Evolutionary conservation across 2,888 invertebrate species (phyloP), one percentile per base, ranked within the genome.

Genomic region (Prostheceraeus crozeri): DNA sequence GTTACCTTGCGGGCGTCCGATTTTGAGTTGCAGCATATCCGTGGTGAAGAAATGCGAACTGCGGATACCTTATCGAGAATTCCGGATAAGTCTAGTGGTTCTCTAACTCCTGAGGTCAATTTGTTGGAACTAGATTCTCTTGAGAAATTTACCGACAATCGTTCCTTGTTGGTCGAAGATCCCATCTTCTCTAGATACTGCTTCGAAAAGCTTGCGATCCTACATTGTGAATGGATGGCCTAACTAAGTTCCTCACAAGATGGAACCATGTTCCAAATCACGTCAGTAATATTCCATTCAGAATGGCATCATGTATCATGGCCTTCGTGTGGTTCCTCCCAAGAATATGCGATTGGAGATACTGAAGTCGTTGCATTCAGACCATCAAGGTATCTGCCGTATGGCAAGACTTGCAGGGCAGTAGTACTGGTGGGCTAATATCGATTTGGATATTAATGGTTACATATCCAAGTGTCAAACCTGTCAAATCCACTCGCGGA

Each of bases 31-130:
- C 64, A 66, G 35, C 69, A 68, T 52, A 51, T 65, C 11, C 60
- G 60, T 14, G 68, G 68, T 3, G 31, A 30, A 1, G 51, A 59
- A 3, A 68, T 68, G 54, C 67, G 65, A 3, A 65, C 68, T 51
- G 72, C 68, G 11, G 70, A 72, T 60, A 65, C 66, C 2, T 65
- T 72, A 21, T 71, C 69, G 3, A 54, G 71, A 51, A 16, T 62
- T 19, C 62, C 62, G 11, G 8, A 25, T n/a, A n/a, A n/a, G 6
- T 10, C 48, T 14, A 48, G 48, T 11, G n/a, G 19, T 19, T 40
- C 40, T 19, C 21, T 25, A 6, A 28, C 27, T 6, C 6, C 48
- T 3, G 48, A 10, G 3, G 48, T 52, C 55, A 21, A 55, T 4
- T 25, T 55, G 33, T 33, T 55, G 4, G 16, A 35, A 52, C 16